phyloP scores from a whole-genome alignment of 2,888 invertebrate genomes.

The Entomobrya proxima region DNA sequence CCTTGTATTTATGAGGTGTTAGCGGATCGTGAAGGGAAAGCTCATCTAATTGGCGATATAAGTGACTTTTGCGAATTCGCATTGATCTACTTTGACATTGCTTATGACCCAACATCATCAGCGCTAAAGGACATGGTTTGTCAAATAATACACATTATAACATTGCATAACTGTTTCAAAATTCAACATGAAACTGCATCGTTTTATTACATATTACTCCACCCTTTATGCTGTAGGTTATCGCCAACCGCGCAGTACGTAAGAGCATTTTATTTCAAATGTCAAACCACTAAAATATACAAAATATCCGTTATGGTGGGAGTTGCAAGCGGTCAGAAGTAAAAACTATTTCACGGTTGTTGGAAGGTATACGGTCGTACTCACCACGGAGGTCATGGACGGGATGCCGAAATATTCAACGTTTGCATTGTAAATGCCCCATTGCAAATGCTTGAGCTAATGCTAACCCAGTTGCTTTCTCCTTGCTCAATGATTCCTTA shows the following conservation, averaged over 20 bases:
- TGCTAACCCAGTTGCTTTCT: constrained; percentile 71
- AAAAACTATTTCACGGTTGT: not conserved
- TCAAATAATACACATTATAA: not conserved
- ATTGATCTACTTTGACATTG: constrained; percentile 68
- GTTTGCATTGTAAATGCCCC: constrained; percentile 71
- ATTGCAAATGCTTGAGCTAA: constrained; percentile 60
- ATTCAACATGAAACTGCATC: not conserved
- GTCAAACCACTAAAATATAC: not conserved
- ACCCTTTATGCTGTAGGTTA: not conserved
- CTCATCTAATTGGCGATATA: constrained; percentile 72
- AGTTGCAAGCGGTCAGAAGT: too few relatives aligned
- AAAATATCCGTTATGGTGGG: not conserved
- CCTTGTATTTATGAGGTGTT: constrained; percentile 73
- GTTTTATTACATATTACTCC: not conserved
- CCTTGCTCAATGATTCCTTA: constrained; percentile 68
- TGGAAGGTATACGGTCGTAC: constrained; percentile 24
- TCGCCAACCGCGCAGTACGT: constrained; percentile 67
- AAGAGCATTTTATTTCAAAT: not conserved
- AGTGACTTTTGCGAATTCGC: constrained; percentile 75
- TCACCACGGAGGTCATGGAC: not conserved
- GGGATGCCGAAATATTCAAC: constrained; percentile 67
- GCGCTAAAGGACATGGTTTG: constrained; percentile 60
- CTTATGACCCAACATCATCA: constrained; percentile 50
- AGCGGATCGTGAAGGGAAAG: constrained; percentile 69
- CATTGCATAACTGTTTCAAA: not conserved